phyloP scores from a whole-genome alignment of 2,797 vertebrate genomes.

The Clarias fuscus region DNA sequence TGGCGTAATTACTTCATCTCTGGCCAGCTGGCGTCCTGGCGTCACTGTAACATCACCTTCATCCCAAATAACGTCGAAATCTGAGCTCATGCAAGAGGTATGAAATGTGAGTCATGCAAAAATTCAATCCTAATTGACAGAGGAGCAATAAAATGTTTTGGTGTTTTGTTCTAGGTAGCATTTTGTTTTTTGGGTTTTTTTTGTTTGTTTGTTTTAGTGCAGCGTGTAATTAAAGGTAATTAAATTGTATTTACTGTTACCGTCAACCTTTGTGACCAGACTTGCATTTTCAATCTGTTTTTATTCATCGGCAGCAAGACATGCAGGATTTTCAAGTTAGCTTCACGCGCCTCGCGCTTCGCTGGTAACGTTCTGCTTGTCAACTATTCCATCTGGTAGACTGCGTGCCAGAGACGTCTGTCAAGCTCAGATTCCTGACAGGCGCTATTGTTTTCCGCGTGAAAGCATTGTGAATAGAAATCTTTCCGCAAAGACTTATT shows the following conservation, averaged over 20 bases:
- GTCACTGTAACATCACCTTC: slow-evolving; percentile 19
- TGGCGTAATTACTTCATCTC: slow-evolving; percentile 55
- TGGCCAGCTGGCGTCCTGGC: slow-evolving; percentile 24
- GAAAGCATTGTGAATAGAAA: slow-evolving; percentile 1
- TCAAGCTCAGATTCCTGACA: background rate
- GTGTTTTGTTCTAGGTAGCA: background rate
- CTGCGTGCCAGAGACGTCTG: background rate
- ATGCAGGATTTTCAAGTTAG: slow-evolving; percentile 34
- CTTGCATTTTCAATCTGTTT: background rate
- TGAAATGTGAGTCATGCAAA: background rate
- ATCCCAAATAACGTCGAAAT: slow-evolving; percentile 21
- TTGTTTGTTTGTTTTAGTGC: background rate
- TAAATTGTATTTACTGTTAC: background rate
- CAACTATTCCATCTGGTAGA: background rate
- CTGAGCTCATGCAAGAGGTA: background rate
- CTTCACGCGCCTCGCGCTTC: background rate
- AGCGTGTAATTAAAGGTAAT: background rate
- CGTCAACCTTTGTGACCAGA: background rate
- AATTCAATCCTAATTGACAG: background rate
- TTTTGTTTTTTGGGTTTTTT: background rate
- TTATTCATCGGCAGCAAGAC: slow-evolving; percentile 15
- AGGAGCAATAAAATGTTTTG: background rate
- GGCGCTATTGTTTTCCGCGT: background rate
- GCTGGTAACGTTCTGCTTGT: background rate
- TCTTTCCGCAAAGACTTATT: background rate